Base-by-base conservation (phyloP, 2,113 vertebrate species). In the Atlantisia rogersi region DNA sequence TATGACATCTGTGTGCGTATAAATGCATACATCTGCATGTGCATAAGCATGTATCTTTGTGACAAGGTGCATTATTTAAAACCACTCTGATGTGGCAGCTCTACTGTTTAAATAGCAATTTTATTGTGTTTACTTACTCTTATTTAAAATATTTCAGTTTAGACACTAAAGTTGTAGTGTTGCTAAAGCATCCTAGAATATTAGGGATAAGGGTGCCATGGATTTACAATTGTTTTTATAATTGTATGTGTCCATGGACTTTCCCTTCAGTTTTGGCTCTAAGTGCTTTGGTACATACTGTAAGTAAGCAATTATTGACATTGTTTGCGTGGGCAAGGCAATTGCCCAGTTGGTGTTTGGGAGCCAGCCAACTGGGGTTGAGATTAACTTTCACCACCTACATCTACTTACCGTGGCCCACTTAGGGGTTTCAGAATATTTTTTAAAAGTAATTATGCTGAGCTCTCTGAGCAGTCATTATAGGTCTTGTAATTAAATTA, bases 1-100 rank as follows among this genome's bases (percentile, higher is more conserved):
- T 4, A 3, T 5, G 24, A 18, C 59, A 19, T 6, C 12, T 64
- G 26, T 11, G 9, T 48, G 39, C 0, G 0, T 32, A 9, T 53
- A 46, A 58, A 37, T 16, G 13, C 55, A 74, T 12, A 22, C 5
- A 3, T 4, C 8, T 62, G 14, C 32, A 6, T 29, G 11, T 2
- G 4, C 28, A 1, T 12, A 10, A 52, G 17, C 59, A 58, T 35
- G 10, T n/a, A 5, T 21, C 35, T 60, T 56, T 55, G 73, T 73
- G 74, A 40, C 39, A 53, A 48, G 48, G 29, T 67, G 46, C 2
- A 2, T 82, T 88, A 35, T 67, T 69, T 74, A 44, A 70, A 53
- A 89, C 12, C 28, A 55, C 42, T 68, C 31, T 6, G 22, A 48
- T 50, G 18, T 59, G 60, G 28, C 31, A 56, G 73, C 21, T 14